Base-by-base conservation (phyloP, 2,888 invertebrate genomes). In the Harmothoe impar region DNA sequence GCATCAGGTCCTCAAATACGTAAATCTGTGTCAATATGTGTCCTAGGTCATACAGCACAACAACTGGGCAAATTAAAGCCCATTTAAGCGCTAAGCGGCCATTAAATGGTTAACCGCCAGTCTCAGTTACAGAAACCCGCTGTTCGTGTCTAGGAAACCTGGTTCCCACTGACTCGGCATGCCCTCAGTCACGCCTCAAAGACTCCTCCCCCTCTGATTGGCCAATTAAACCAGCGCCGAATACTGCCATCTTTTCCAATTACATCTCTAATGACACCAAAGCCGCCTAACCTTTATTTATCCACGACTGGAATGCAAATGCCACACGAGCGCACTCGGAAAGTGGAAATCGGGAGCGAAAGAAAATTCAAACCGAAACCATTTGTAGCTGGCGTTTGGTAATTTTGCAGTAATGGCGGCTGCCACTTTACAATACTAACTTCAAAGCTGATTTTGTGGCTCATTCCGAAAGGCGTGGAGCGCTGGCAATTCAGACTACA, bases 221-320 rank as follows among this genome's bases (percentile, higher is more conserved):
- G 81, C 81, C 81, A 81, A 81, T 81, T 43, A 81, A 81, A 81
- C 33, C 35, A 35, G 43, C 33, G 20, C 17, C 35, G 81, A 43
- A 81, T 81, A 81, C 72, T 12, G 81, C 35, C 81, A 81, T 81
- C 81, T 81, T 81, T 81, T 43, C 43, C 81, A 81, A 81, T 81
- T 81, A 81, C 81, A 17, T 35, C 81, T 0, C 29, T 81, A 81
- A 81, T 20, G n/a, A 17, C n/a, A 17, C 81, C n/a, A 35, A 15
- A 29, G 33, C 23, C 35, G 20, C 15, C 81, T 33, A 81, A 81
- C 35, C 81, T 23, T 31, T 81, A 81, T 81, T 81, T 81, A 81
- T 43, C 15, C 3, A 0, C 81, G 10, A 43, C 43, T 43, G n/a
- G 5, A 81, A 81, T 43, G 81, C 81, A 81, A 81, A 81, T 81